Evolutionary conservation across 2,888 invertebrate genomes (phyloP), one percentile per base, ranked within the genome.

Genomic region (Minunthozetes semirufus): DNA sequence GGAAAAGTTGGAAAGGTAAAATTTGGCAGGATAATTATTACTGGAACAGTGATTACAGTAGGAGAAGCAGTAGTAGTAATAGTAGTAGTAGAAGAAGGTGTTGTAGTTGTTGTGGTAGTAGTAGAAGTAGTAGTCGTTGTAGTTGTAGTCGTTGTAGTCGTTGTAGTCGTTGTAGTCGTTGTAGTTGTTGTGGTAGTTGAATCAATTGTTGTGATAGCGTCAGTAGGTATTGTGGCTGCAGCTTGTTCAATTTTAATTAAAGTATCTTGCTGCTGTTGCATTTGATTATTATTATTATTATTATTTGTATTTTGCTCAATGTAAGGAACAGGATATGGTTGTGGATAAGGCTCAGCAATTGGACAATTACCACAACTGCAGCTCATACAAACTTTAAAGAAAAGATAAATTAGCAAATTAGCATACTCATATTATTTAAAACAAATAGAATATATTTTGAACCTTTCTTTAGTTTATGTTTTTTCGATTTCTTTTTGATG

Each of bases 151-250:
- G 33, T 74, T 13, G 74, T 42, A 74, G 29, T 27, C 2, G 75
- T 42, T 38, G 53, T 76, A 2, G 75, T 75, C 2, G 59, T 29
- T 6, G 74, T 75, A 15, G 75, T 19, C 4, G 74, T 75, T 17
- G 74, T 75, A 8, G 75, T 56, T 17, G 56, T 25, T 27, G 75
- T 63, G 22, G 75, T 75, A n/a, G 75, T 29, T 46, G 75, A 59
- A 56, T 56, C 17, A n/a, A 75, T 27, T 25, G 74, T 48, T 11
- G 13, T 48, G 48, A 11, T 11, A 8, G n/a, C 11, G n/a, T 2
- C 11, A 13, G n/a, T 48, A 6, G n/a, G 59, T 76, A 13, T 33
- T 33, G 33, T 33, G 33, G 33, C 33, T 5, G 33, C 33, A 33
- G 33, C 8, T 33, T 33, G 33, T 33, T 33, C 4, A 33, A 33